These are phyloP conservation scores for Diorhabda sublineata DNA, from an alignment of 1,140 invertebrate genomes.

Conservation along the genomic window DNA sequence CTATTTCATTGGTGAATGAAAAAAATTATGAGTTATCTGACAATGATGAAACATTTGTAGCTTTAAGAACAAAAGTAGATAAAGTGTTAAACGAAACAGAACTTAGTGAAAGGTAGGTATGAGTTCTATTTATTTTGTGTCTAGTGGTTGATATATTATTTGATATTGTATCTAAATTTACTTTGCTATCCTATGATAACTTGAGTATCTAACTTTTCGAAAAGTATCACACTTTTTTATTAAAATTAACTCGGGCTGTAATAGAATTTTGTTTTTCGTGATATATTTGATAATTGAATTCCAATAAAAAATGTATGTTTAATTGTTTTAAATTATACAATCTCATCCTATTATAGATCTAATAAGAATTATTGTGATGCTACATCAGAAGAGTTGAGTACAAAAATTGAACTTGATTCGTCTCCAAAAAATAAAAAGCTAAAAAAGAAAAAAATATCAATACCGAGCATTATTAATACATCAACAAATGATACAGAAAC, in stretches of 20 bases:
- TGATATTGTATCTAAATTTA: too few relatives aligned
- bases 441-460: constrained; percentile 21
- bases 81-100: constrained; percentile 23
- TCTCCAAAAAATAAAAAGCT: constrained; percentile 21
- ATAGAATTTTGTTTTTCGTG: too few relatives aligned
- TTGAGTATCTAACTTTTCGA: too few relatives aligned
- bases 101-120: constrained; percentile 11
- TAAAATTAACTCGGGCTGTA: too few relatives aligned
- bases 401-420: constrained; percentile 27
- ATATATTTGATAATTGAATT: too few relatives aligned
- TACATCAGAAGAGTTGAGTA: constrained; percentile 27
- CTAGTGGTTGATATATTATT: too few relatives aligned
- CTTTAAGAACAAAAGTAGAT: constrained; percentile 24
- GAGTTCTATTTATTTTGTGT: background rate
- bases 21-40: constrained; percentile 10
- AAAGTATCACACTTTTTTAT: too few relatives aligned
- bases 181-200: too few relatives aligned
- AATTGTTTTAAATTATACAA: too few relatives aligned
- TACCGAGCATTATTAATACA: background rate
- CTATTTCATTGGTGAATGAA: background rate
- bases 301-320: too few relatives aligned
- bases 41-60: constrained; percentile 20
- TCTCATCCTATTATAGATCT: too few relatives aligned
- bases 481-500: constrained; percentile 21
- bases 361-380: constrained; percentile 31